Conservation (phyloP, 2,888 invertebrate genomes). For the Automeris io region DNA sequence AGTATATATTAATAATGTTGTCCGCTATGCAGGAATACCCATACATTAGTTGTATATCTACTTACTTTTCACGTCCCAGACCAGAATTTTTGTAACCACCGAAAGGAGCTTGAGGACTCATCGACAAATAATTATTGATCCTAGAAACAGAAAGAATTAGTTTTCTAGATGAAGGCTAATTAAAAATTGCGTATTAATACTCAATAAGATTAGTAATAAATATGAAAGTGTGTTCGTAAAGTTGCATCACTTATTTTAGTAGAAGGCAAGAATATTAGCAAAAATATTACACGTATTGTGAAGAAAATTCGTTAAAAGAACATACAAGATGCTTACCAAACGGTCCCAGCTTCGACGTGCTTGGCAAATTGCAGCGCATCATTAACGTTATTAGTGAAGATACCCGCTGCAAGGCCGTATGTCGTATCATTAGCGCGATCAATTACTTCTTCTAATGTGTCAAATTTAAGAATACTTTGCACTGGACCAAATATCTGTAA, state of each 20-base stretch:
- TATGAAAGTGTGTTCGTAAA: too few relatives aligned
- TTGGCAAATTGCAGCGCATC: conserved; percentile 85
- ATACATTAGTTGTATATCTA: too few relatives aligned
- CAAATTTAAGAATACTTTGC: conserved; percentile 89
- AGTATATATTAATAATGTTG: too few relatives aligned
- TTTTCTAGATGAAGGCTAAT: too few relatives aligned
- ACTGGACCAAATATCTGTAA: conserved; percentile 96
- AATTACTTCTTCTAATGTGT: conserved; percentile 86
- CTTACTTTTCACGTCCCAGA: conserved; percentile 1
- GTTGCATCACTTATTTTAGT: too few relatives aligned
- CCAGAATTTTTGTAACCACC: conserved; percentile 1
- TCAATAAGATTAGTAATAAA: too few relatives aligned
- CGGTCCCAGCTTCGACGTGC: conserved; percentile 85
- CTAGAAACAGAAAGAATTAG: too few relatives aligned
- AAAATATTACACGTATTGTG: too few relatives aligned
- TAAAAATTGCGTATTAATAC: too few relatives aligned
- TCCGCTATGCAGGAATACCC: too few relatives aligned
- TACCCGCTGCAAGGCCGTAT: conserved; percentile 90
- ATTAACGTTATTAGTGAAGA: conserved; percentile 87
- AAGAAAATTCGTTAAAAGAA: too few relatives aligned
- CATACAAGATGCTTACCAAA: conserved; percentile 82
- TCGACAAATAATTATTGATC: not conserved
- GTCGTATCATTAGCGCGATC: conserved; percentile 87
- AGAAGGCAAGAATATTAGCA: too few relatives aligned
- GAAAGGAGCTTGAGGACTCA: not conserved